A percentile compares a stretch with the other conserved stretches of the same genome.
Evolutionary conservation across 2,888 invertebrate species (phyloP).

Genomic region (Cordilura impudica): DNA sequence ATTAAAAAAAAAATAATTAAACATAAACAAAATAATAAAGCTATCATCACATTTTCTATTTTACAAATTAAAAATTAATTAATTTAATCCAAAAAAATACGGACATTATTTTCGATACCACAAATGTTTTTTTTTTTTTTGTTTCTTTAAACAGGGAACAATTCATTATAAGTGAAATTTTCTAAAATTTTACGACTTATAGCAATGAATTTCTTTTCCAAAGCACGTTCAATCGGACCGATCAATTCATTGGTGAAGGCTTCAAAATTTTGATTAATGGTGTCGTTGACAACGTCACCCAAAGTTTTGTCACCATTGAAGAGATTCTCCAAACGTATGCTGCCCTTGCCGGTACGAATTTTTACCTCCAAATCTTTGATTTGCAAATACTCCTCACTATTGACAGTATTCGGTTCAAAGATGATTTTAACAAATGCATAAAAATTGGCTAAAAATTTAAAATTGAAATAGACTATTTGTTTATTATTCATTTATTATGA

Average conservation of each 20-base stretch:
- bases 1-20: slow-evolving; percentile 13
- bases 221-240: slow-evolving; percentile 83
- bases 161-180: slow-evolving; percentile 80
- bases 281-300: slow-evolving; percentile 84
- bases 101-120: not conserved
- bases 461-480: slow-evolving; percentile 3
- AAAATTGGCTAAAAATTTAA: slow-evolving; percentile 81
- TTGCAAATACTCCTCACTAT: slow-evolving; percentile 80
- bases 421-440: slow-evolving; percentile 82
- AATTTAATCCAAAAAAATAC: slow-evolving; percentile 23
- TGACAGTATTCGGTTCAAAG: slow-evolving; percentile 80
- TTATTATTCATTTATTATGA: not conserved
- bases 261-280: slow-evolving; percentile 82
- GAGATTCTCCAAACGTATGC: slow-evolving; percentile 84
- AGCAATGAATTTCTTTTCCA: slow-evolving; percentile 80
- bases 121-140: not conserved
- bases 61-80: slow-evolving; percentile 8
- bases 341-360: slow-evolving; percentile 84
- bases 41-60: slow-evolving; percentile 50
- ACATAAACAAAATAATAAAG: slow-evolving; percentile 48
- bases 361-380: slow-evolving; percentile 83
- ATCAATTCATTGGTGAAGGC: slow-evolving; percentile 84
- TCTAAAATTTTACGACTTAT: slow-evolving; percentile 81
- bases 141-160: slow-evolving; percentile 78
- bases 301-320: slow-evolving; percentile 85